Evolutionary conservation across 2,888 invertebrate species (phyloP).

Genomic region (Callyntrura sp.): DNA sequence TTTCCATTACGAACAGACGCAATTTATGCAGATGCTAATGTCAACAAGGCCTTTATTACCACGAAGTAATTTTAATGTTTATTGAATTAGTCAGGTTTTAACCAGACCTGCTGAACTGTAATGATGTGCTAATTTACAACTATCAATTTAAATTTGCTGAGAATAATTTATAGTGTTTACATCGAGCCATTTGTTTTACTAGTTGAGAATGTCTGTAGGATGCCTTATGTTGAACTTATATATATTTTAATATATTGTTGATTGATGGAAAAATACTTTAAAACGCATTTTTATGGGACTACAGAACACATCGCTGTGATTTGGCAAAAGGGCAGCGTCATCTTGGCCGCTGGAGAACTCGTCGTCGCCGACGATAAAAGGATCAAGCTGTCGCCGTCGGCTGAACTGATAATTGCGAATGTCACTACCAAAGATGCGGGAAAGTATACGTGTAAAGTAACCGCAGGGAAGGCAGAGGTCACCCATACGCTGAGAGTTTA

Average conservation of each 20-base stretch:
- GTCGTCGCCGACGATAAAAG: constrained; percentile 59
- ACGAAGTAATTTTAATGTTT: too few species aligned
- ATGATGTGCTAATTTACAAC: constrained; percentile 57
- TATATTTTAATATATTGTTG: background rate
- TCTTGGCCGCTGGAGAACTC: constrained; percentile 69
- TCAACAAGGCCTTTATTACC: background rate
- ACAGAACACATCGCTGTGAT: constrained; percentile 72
- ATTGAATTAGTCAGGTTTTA: background rate
- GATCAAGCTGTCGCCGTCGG: constrained; percentile 37
- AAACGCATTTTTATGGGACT: too few species aligned
- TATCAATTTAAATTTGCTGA: too few species aligned
- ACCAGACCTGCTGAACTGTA: background rate
- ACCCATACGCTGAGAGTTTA: constrained; percentile 74
- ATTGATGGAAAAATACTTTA: too few species aligned
- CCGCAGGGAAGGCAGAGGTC: constrained; percentile 39
- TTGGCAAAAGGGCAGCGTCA: constrained; percentile 62
- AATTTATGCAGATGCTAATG: background rate
- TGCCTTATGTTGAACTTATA: too few species aligned
- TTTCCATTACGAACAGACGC: too few species aligned
- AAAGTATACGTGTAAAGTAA: constrained; percentile 72
- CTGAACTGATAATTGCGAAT: constrained; percentile 71
- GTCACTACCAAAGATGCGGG: constrained; percentile 71
- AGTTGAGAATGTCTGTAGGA: too few species aligned
- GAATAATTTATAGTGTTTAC: too few species aligned
- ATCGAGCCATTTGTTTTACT: too few species aligned